phyloP scores from a whole-genome alignment of 2,888 invertebrate species.

The Chironomus tentans region DNA sequence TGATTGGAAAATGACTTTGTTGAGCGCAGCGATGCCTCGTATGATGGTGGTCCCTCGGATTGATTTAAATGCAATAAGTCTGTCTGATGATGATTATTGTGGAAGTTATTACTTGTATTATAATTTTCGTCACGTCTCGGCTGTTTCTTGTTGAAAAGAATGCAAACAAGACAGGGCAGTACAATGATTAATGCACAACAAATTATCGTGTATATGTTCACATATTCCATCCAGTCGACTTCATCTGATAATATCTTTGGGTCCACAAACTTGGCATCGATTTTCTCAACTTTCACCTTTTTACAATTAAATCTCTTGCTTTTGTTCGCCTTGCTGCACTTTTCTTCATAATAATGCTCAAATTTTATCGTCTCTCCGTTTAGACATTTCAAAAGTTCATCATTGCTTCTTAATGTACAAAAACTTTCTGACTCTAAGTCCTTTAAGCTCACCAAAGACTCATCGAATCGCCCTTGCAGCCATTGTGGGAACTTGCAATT shows the following conservation, averaged over 20 bases:
- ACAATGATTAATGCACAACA: neutral
- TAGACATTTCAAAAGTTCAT: constrained; percentile 35
- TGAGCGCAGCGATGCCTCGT: constrained; percentile 21
- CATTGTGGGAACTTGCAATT: constrained; percentile 35
- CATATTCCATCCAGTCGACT: neutral
- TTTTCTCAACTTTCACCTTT: constrained; percentile 32
- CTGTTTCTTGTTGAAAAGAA: neutral
- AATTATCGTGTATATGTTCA: neutral
- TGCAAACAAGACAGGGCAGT: neutral
- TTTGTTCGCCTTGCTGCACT: constrained; percentile 35
- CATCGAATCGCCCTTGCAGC: constrained; percentile 33
- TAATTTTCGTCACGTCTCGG: constrained; percentile 7
- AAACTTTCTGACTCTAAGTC: constrained; percentile 38
- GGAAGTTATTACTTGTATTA: neutral
- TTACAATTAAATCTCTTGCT: constrained; percentile 33
- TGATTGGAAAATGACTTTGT: constrained; percentile 32
- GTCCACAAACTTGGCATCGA: constrained; percentile 35
- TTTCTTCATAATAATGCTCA: constrained; percentile 36
- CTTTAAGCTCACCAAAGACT: neutral
- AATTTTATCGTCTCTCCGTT: constrained; percentile 36
- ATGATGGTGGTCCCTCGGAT: constrained; percentile 22
- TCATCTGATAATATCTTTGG: constrained; percentile 33
- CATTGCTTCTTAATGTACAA: constrained; percentile 33
- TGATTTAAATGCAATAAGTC: constrained; percentile 9
- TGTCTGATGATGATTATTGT: neutral